These are phyloP conservation scores for Macrotus californicus DNA, from an alignment of 2,113 vertebrate genomes.

Conservation along the genomic window DNA sequence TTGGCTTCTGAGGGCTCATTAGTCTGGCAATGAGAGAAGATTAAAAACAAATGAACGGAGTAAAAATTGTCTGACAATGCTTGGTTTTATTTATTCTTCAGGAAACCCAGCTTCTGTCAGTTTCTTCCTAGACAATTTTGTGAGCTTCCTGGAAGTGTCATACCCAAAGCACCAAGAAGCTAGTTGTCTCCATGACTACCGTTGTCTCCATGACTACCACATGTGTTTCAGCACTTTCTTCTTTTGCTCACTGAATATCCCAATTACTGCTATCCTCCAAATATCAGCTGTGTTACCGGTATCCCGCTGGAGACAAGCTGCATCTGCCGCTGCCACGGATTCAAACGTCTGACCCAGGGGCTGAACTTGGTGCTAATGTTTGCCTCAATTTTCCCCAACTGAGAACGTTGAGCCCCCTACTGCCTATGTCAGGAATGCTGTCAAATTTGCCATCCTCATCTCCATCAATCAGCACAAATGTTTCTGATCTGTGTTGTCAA, in stretches of 20 bases:
- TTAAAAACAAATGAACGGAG: not conserved
- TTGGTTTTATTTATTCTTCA: slow-evolving; percentile 17
- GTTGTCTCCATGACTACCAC: slow-evolving; percentile 34
- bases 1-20: not conserved
- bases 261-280: not conserved
- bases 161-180: not conserved
- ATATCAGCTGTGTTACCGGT: not conserved
- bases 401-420: not conserved
- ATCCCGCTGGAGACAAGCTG: not conserved
- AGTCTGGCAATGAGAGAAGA: not conserved
- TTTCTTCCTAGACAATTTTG: not conserved
- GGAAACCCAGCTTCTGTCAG: not conserved
- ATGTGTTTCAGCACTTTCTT: slow-evolving; percentile 11
- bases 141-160: slow-evolving; percentile 1
- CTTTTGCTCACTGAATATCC: slow-evolving; percentile 16
- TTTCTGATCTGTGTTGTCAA: not conserved
- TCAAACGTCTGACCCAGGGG: not conserved
- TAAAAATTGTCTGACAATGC: not conserved
- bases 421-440: not conserved
- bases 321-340: not conserved
- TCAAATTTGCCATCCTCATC: not conserved
- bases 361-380: not conserved
- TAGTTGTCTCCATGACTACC: slow-evolving; percentile 36
- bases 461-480: not conserved
- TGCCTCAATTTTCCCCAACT: not conserved